phyloP scores from a whole-genome alignment of 2,888 invertebrate genomes.

The Odontocolon sp. region DNA sequence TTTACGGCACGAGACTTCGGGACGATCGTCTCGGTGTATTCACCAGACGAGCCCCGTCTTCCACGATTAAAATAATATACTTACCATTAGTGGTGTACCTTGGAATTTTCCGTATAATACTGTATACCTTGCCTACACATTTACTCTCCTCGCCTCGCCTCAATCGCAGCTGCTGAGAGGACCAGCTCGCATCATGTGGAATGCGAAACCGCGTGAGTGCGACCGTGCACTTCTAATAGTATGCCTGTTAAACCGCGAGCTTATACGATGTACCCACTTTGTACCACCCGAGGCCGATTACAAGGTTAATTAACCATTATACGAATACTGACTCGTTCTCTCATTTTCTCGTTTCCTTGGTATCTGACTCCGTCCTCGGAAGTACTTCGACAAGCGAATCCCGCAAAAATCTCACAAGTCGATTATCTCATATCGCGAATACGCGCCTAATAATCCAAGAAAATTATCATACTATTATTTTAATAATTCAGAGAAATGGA shows the following conservation, averaged over 20 bases:
- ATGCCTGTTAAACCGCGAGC: conserved; percentile 47
- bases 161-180: conserved; percentile 39
- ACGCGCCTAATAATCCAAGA: conserved; percentile 19
- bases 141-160: conserved; percentile 19
- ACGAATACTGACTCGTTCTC: conserved; percentile 29
- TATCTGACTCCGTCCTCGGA: conserved; percentile 29
- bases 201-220: conserved; percentile 58
- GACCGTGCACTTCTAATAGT: conserved; percentile 53
- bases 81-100: conserved; percentile 59
- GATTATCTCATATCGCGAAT: conserved; percentile 14
- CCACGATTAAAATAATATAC: conserved; percentile 59
- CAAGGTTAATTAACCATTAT: conserved; percentile 60
- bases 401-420: conserved; percentile 13
- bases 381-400: conserved; percentile 10
- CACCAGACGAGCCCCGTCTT: conserved; percentile 38
- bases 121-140: conserved; percentile 16
- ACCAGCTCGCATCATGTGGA: conserved; percentile 49
- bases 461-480: conserved; percentile 26
- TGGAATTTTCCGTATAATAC: conserved; percentile 57
- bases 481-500: not conserved
- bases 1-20: conserved; percentile 46
- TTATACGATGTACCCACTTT: conserved; percentile 55
- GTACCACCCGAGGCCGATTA: conserved; percentile 58
- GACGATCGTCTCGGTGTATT: conserved; percentile 39
- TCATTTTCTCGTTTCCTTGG: conserved; percentile 27